These are phyloP conservation scores for Chanos chanos DNA, from an alignment of 2,797 vertebrate species.

Conservation along the genomic window DNA sequence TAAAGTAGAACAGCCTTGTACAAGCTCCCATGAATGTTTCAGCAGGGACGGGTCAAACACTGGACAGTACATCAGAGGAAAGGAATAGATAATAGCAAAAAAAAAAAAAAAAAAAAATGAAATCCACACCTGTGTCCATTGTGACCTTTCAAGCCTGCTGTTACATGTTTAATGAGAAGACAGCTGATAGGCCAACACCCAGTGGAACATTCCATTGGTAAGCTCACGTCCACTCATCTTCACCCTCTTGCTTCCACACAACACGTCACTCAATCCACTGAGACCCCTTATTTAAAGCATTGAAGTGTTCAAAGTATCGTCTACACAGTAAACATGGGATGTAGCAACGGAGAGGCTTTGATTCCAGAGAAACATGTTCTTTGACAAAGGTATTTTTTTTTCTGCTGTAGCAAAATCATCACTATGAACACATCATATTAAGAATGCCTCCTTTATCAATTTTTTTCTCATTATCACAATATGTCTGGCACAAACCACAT, in stretches of 20 bases:
- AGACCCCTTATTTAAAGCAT: too few relatives aligned
- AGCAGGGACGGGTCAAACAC: constrained; percentile 9
- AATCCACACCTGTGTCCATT: constrained; percentile 56
- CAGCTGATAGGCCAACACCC: constrained; percentile 56
- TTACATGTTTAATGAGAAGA: constrained; percentile 64
- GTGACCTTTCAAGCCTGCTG: constrained; percentile 42
- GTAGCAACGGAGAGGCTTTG: too few relatives aligned
- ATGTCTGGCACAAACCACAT: too few relatives aligned
- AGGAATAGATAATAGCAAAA: too few relatives aligned
- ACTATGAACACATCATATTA: too few relatives aligned
- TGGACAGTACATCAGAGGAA: constrained; percentile 15
- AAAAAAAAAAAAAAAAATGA: constrained; percentile 57
- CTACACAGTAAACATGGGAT: too few relatives aligned
- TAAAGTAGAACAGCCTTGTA: constrained; percentile 2
- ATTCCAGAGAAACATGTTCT: too few relatives aligned
- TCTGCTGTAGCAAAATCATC: too few relatives aligned
- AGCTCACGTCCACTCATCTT: constrained; percentile 16
- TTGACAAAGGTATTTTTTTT: too few relatives aligned
- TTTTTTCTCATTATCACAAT: too few relatives aligned
- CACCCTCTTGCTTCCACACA: constrained; percentile 30
- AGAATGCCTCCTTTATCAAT: too few relatives aligned
- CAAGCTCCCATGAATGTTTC: constrained; percentile 3
- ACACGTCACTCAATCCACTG: neutral
- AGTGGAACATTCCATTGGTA: constrained; percentile 51
- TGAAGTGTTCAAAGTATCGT: too few relatives aligned